Evolutionary conservation across 2,113 vertebrate species (phyloP).

Genomic region (Balaeniceps rex): DNA sequence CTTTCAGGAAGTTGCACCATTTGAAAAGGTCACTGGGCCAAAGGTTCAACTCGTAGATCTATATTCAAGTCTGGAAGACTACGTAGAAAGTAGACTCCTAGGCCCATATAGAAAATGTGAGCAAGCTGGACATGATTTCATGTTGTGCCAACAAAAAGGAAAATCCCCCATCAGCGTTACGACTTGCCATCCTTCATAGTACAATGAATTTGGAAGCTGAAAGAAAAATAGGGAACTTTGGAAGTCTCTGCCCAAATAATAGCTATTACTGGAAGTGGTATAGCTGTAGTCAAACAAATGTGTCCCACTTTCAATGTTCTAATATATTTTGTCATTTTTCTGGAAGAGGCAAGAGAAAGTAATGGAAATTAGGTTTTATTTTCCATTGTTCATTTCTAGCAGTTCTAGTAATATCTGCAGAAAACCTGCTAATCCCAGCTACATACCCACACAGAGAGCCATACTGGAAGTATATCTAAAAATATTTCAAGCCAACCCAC

Average conservation of each 20-base stretch:
- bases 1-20: background rate
- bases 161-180: background rate
- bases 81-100: background rate
- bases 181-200: background rate
- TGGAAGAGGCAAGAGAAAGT: background rate
- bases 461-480: background rate
- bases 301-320: background rate
- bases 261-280: background rate
- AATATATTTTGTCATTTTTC: background rate
- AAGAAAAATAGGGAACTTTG: background rate
- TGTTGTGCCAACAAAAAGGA: background rate
- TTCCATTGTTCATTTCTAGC: background rate
- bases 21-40: background rate
- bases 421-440: background rate
- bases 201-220: background rate
- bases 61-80: background rate
- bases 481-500: background rate
- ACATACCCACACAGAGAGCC: background rate
- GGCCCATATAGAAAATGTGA: background rate
- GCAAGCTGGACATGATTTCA: background rate
- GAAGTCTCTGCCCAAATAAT: background rate
- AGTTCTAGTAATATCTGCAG: background rate
- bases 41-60: background rate
- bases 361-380: background rate
- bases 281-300: background rate